A percentile compares a stretch with the other conserved stretches of the same genome.
These are phyloP conservation scores for Tetramorium bicarinatum DNA, from an alignment of 2,888 invertebrate species.

Conservation along the genomic window DNA sequence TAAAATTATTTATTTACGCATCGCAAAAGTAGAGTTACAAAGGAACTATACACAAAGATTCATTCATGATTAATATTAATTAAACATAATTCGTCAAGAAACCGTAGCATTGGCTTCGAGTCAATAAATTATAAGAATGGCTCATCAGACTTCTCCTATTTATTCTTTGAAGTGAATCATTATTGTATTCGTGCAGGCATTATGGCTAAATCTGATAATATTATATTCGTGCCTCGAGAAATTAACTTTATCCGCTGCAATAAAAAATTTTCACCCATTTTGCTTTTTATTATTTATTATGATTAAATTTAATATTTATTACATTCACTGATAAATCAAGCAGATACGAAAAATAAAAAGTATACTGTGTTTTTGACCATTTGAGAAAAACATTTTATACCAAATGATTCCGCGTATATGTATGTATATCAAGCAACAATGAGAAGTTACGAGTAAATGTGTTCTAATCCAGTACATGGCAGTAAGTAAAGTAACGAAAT, in stretches of 20 bases:
- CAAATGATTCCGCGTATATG: background rate
- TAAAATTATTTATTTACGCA: conserved; percentile 73
- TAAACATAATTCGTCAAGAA: conserved; percentile 46
- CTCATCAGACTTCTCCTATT: conserved; percentile 38
- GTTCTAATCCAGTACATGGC: background rate
- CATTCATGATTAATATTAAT: conserved; percentile 40
- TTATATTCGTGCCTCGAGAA: conserved; percentile 19
- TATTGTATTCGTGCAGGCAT: conserved; percentile 62
- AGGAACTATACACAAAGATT: conserved; percentile 74
- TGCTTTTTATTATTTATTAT: background rate
- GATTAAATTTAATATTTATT: conserved; percentile 14
- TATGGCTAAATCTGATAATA: conserved; percentile 51
- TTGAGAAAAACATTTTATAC: conserved; percentile 10
- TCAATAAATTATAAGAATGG: conserved; percentile 65
- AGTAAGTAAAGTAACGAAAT: conserved; percentile 21
- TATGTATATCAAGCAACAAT: background rate
- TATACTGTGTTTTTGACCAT: background rate
- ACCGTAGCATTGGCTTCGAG: conserved; percentile 26
- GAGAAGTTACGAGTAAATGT: background rate
- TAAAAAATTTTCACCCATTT: background rate
- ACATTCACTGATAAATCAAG: background rate
- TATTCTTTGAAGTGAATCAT: conserved; percentile 65
- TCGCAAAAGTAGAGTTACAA: conserved; percentile 66
- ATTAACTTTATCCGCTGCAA: background rate
- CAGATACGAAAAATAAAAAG: background rate